phyloP scores from a whole-genome alignment of 1,140 invertebrate genomes.

The Zaprionus kolodkinae region DNA sequence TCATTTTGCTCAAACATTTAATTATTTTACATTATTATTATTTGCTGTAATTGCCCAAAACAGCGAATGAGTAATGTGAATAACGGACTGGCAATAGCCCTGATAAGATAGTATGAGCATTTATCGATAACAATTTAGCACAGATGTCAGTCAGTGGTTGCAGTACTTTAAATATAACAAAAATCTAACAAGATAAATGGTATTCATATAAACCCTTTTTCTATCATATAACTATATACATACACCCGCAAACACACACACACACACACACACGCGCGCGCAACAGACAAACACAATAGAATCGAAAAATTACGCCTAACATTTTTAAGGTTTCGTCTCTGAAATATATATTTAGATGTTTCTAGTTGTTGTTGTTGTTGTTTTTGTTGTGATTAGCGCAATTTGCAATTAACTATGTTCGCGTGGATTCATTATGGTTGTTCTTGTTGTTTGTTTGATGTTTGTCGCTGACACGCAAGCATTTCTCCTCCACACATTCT shows the following conservation, averaged over 20 bases:
- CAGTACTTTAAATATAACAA: not conserved
- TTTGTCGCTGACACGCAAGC: constrained; percentile 52
- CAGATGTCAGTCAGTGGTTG: constrained; percentile 15
- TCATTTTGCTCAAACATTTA: too few species aligned
- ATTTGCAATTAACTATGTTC: constrained; percentile 56
- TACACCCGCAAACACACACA: not conserved
- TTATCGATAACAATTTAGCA: constrained; percentile 36
- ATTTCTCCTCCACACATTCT: constrained; percentile 27
- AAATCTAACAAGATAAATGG: constrained; percentile 36
- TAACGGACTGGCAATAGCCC: not conserved
- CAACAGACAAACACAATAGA: constrained; percentile 1
- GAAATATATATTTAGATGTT: constrained; percentile 73
- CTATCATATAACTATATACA: not conserved
- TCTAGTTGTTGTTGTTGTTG: constrained; percentile 20
- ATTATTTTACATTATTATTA: too few species aligned
- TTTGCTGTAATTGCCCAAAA: not conserved
- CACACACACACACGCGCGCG: not conserved
- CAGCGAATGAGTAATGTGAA: constrained; percentile 17
- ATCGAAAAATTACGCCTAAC: constrained; percentile 67
- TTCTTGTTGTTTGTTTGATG: constrained; percentile 17
- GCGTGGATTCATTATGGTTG: constrained; percentile 3
- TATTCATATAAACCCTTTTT: constrained; percentile 24
- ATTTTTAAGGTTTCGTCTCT: constrained; percentile 67
- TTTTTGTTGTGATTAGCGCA: constrained; percentile 40
- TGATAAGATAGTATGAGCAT: constrained; percentile 41